These are phyloP conservation scores for Oxygymnocypris stewartii DNA, from an alignment of 2,113 vertebrate genomes.

Conservation along the genomic window DNA sequence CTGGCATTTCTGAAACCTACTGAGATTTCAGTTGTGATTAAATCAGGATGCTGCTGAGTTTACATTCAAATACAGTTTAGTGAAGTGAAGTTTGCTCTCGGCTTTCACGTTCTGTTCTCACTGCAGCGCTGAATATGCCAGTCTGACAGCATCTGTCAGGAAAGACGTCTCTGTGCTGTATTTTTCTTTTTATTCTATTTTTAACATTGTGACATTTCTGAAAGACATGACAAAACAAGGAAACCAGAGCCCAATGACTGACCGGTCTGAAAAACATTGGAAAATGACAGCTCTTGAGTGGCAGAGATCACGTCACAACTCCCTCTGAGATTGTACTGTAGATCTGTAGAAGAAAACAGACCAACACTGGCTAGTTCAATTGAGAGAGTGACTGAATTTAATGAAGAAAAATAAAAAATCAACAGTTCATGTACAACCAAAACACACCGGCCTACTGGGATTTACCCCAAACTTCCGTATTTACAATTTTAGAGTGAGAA, in stretches of 20 bases:
- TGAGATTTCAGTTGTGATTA: background rate
- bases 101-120: background rate
- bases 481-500: background rate
- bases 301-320: background rate
- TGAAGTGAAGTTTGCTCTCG: background rate
- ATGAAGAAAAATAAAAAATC: background rate
- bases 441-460: background rate
- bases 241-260: background rate
- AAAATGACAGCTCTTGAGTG: background rate
- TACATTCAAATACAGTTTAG: constrained; percentile 11
- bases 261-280: background rate
- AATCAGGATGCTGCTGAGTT: background rate
- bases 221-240: background rate
- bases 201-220: background rate
- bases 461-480: background rate
- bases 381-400: background rate
- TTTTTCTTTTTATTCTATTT: constrained; percentile 19
- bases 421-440: background rate
- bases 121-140: background rate
- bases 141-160: background rate
- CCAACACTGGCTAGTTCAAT: background rate
- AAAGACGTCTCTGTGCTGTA: background rate
- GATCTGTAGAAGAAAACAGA: background rate
- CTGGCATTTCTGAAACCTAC: background rate
- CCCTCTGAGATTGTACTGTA: background rate